Base-by-base conservation (phyloP, 2,888 invertebrate genomes). In the Drosophila parthenogenetica region DNA sequence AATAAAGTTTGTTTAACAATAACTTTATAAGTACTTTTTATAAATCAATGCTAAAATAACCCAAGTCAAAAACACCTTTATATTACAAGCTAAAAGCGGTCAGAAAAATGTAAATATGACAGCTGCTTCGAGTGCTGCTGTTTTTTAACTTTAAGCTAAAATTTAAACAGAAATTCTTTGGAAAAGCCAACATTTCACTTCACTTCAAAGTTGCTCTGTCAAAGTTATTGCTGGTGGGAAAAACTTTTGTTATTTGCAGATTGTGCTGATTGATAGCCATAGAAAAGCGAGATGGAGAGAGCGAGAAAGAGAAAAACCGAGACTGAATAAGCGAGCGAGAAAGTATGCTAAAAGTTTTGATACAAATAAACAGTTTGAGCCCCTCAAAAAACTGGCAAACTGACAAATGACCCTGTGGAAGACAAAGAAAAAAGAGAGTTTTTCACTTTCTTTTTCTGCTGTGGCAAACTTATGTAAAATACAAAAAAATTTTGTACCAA, bases 211-310 rank as follows among this genome's bases (percentile, higher is more conserved):
- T 70, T 58, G 43, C 46, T 68, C 48, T 61, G 65, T 64, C 59
- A 59, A 64, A 55, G 60, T 48, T 65, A 53, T 53, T 45, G 42
- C 39, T 35, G 16, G 13, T 4, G 17, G 40, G 48, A 13, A 10
- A 43, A 70, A 74, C 46, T 77, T 73, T 70, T 62, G 63, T 70
- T 69, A 42, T 62, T 61, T 57, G 37, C 61, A 60, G 77, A 77
- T 73, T 63, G 78, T 61, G 71, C 64, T 74, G 77, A 77, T 77
- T 77, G 77, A 77, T 77, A 58, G 77, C 55, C 57, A 48, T 37
- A 32, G 46, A 63, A 25, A 50, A 19, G 35, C 17, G 29, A 16
- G 5, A 48, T 4, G 42, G 35, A 32, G 35, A 35, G 35, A 35
- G 11, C 29, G 29, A 29, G 35, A 35, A 5, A 35, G 35, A 13